Conservation (phyloP, 2,113 vertebrate species). For the Myrmophylax atrothorax region DNA sequence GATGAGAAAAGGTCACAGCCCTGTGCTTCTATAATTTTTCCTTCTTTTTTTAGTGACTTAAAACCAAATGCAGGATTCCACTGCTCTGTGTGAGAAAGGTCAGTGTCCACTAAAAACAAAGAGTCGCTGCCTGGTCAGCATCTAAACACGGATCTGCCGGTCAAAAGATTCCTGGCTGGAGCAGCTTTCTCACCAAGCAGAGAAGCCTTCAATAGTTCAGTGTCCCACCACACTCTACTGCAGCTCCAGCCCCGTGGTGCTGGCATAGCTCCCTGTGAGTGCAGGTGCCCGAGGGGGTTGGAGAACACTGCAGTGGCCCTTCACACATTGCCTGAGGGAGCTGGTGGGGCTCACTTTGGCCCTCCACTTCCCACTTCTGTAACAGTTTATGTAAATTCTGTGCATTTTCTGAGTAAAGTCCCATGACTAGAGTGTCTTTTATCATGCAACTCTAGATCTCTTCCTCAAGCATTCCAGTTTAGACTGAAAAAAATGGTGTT, state of each 20-base stretch:
- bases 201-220: neutral
- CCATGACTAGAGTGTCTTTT: neutral
- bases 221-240: rapidly evolving
- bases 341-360: neutral
- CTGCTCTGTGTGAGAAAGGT: neutral
- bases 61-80: neutral
- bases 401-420: neutral
- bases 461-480: neutral
- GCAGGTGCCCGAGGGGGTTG: rapidly evolving
- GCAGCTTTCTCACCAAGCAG: neutral
- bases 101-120: neutral
- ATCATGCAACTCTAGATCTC: neutral
- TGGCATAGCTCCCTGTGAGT: rapidly evolving
- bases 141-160: neutral
- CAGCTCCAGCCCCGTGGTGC: neutral
- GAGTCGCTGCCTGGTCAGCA: neutral
- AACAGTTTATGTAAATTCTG: neutral
- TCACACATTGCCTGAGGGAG: rapidly evolving
- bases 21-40: neutral
- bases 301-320: neutral
- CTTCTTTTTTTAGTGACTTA: neutral
- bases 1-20: neutral
- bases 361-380: neutral
- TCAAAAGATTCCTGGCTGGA: neutral
- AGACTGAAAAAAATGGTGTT: neutral